Conservation (phyloP, 2,888 invertebrate genomes). For the Thalpophila matura region DNA sequence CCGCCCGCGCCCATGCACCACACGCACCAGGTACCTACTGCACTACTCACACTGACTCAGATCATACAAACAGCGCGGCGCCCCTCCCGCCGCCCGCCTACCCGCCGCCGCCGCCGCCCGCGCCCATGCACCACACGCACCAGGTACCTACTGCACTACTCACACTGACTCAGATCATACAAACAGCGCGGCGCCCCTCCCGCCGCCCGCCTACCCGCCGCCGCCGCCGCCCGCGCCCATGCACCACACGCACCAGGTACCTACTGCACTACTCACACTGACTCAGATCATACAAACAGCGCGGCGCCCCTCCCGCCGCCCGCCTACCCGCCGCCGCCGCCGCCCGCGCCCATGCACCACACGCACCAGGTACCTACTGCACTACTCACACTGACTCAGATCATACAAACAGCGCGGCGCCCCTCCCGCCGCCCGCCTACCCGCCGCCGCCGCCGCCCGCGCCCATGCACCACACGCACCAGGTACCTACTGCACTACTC, state of each 20-base stretch:
- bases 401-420: too few relatives aligned
- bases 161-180: too few relatives aligned
- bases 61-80: conserved; percentile 69
- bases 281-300: too few relatives aligned
- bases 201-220: conserved; percentile 34
- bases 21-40: conserved; percentile 45
- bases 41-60: too few relatives aligned
- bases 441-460: conserved; percentile 72
- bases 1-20: conserved; percentile 33
- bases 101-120: conserved; percentile 70
- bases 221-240: conserved; percentile 77
- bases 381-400: too few relatives aligned
- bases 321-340: conserved; percentile 59
- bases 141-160: background rate
- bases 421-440: conserved; percentile 23
- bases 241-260: conserved; percentile 33
- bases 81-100: conserved; percentile 48
- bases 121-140: conserved; percentile 66
- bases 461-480: conserved; percentile 65
- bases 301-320: conserved; percentile 61
- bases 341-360: conserved; percentile 73
- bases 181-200: conserved; percentile 67
- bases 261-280: too few relatives aligned
- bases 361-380: conserved; percentile 10
- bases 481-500: background rate